Evolutionary conservation across 1,140 invertebrate species (phyloP), one percentile per base, ranked within the genome.

Genomic region (Bombus fervidus): DNA sequence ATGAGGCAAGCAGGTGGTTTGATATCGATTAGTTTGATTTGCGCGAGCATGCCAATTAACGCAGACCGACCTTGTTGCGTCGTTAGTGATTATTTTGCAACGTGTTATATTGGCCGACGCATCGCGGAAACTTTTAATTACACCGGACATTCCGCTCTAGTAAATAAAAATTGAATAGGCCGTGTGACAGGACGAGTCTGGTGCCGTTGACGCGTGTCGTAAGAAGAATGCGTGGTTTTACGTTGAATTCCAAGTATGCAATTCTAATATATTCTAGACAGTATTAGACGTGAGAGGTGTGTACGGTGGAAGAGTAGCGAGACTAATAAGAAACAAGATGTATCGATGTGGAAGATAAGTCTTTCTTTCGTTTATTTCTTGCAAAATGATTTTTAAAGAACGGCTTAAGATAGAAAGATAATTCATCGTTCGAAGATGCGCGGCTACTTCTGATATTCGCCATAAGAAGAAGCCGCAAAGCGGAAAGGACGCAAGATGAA

Each of bases 1-100:
- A 47, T 31, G 85, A 43, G 74, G 66, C 37, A 13, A 2, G 75
- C 25, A 18, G 72, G 53, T 83, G 31, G 69, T n/a, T 41, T 80
- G 37, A 18, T 85, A 85, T 85, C 84, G 84, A 85, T 85, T 85
- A 87, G 84, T 85, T 69, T 75, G 71, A 87, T 87, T 87, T 53
- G 78, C 83, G 72, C 78, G 78, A 77, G 73, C 73, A 68, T 80
- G 59, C 62, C 78, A 85, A 87, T 87, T 87, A 87, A 66, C 53
- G 76, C 28, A 66, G 59, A 34, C 9, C 34, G 77, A 25, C 84
- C 84, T 85, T 85, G 78, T 41, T 34, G 69, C 37, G 18, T 85
- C 71, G 71, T 81, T 85, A 85, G 78, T 59, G 47, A n/a, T 81
- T 69, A 71, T 75, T 81, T 85, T 74, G n/a, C 6, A 81, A 85